These are phyloP conservation scores for Eledona agricola DNA, from an alignment of 2,888 invertebrate species.

Conservation along the genomic window DNA sequence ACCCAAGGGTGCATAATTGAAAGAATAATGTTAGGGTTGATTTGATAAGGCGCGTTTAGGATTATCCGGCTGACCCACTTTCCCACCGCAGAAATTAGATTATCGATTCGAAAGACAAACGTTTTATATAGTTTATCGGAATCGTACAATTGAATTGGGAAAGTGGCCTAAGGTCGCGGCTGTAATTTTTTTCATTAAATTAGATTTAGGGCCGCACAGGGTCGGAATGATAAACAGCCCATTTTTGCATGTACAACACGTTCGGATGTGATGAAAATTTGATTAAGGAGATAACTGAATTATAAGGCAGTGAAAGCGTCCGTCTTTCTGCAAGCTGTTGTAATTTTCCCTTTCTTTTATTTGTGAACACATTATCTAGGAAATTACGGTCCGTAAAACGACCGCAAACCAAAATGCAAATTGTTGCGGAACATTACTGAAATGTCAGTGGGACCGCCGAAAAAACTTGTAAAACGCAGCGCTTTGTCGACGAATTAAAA, in stretches of 20 bases:
- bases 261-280: too few species aligned
- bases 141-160: too few species aligned
- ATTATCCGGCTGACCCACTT: conserved; percentile 24
- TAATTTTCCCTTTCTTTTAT: conserved; percentile 28
- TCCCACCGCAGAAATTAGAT: too few species aligned
- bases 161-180: too few species aligned
- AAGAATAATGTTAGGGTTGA: conserved; percentile 35
- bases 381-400: conserved; percentile 24
- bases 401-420: conserved; percentile 35
- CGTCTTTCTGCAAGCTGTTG: conserved; percentile 13
- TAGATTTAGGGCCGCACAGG: too few species aligned
- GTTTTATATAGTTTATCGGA: too few species aligned
- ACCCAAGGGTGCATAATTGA: conserved; percentile 36
- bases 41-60: conserved; percentile 33
- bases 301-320: conserved; percentile 10
- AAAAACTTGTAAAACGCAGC: conserved; percentile 19
- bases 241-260: too few species aligned
- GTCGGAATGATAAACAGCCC: too few species aligned
- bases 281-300: conserved; percentile 18
- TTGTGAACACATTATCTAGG: conserved; percentile 27
- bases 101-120: too few species aligned
- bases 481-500: conserved; percentile 26
- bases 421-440: conserved; percentile 29
- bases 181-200: too few species aligned
- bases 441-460: conserved; percentile 11